Evolutionary conservation across 2,888 invertebrate species (phyloP).

Genomic region (Liposcelis brunnea): DNA sequence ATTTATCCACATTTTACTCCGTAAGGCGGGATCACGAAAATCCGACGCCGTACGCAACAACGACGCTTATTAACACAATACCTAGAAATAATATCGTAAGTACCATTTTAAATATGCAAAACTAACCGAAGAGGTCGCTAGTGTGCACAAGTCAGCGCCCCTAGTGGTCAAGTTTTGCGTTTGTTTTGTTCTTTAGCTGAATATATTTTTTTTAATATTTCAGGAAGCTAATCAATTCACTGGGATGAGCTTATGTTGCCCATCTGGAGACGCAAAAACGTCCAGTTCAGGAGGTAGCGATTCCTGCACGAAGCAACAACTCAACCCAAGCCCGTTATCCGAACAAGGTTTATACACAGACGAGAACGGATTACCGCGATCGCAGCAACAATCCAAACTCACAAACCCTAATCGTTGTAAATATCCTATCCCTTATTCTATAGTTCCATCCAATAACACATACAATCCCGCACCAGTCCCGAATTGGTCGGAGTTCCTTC

Average conservation of each 20-base stretch:
- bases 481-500: conserved; percentile 19
- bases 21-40: conserved; percentile 43
- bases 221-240: conserved; percentile 17
- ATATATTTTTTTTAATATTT: conserved; percentile 9
- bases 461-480: conserved; percentile 14
- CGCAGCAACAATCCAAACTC: conserved; percentile 1
- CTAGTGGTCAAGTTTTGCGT: too few relatives aligned
- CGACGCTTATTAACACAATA: conserved; percentile 40
- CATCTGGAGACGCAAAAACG: conserved; percentile 17
- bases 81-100: conserved; percentile 16
- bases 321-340: background rate
- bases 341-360: conserved; percentile 8
- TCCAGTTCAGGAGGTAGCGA: conserved; percentile 17
- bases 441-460: background rate
- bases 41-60: conserved; percentile 58
- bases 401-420: background rate
- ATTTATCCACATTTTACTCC: conserved; percentile 53
- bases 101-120: background rate
- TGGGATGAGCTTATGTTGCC: conserved; percentile 15
- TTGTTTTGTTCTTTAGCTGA: conserved; percentile 1
- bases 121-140: too few relatives aligned
- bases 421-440: background rate
- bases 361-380: background rate
- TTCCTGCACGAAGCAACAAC: conserved; percentile 14
- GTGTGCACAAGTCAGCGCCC: too few relatives aligned